Evolutionary conservation across 2,888 invertebrate species (phyloP), one percentile per base, ranked within the genome.

Genomic region (Biston betularia): DNA sequence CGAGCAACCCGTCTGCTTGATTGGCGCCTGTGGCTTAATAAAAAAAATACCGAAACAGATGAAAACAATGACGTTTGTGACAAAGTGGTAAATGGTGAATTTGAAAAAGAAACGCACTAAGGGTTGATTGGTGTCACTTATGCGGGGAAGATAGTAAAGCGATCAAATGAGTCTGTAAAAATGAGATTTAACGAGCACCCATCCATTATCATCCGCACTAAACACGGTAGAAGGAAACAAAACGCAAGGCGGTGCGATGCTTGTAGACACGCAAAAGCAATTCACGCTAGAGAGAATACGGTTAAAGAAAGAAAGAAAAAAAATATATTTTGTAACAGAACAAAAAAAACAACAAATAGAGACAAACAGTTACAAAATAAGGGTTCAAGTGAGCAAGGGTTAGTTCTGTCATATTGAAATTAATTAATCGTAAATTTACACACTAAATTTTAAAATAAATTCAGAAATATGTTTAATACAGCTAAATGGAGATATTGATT

Each of bases 141-240:
- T 80, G 82, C 81, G 74, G 77, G 76, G 71, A 66, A 75, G 71
- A 76, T 70, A 72, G 79, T 72, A 34, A 75, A 69, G 79, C 69
- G 75, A 75, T 74, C 75, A 77, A 24, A 24, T 74, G 69, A 68
- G 68, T 62, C 74, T 74, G 44, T 15, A 58, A 75, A 74, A 78
- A 79, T 75, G 72, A 46, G 9, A 69, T 63, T 73, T 65, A 67
- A 74, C 68, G 62, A 71, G 79, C 85, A 82, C 81, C 45, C 83
- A 84, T 76, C 52, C 74, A 76, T 76, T 83, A 75, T 79, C 79
- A 82, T 84, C 79, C 75, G 80, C 85, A 85, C 79, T 72, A 75
- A 79, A 77, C 68, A 44, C 63, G 74, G 74, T 73, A 75, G 73
- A 63, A 59, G 49, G 70, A 69, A 73, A 73, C 65, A 66, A 74